Percentiles rank a stretch among this genome's conserved stretches.
These are phyloP conservation scores for Eledone cirrhosa DNA, from an alignment of 2,888 invertebrate species.

Conservation along the genomic window DNA sequence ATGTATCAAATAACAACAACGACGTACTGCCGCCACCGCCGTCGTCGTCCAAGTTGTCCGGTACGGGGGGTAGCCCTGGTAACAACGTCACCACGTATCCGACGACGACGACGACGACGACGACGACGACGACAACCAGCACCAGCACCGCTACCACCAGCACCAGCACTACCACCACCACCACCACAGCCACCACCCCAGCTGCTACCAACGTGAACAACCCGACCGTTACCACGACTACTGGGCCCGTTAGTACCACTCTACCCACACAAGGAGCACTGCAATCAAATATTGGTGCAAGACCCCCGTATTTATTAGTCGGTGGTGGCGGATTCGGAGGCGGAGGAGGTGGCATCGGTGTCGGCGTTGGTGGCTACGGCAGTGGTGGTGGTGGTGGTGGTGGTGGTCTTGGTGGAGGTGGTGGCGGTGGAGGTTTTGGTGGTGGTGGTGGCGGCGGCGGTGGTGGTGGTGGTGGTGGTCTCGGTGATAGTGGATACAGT, in stretches of 20 bases:
- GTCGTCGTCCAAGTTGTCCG: not conserved
- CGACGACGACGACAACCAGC: constrained; percentile 13
- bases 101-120: not conserved
- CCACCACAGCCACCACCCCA: constrained; percentile 29
- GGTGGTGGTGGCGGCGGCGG: not conserved
- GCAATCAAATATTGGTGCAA: not conserved
- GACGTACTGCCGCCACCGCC: constrained; percentile 14
- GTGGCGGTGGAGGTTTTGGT: not conserved
- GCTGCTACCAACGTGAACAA: constrained; percentile 17
- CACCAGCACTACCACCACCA: constrained; percentile 15
- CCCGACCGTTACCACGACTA: constrained; percentile 1
- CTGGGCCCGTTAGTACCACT: not conserved
- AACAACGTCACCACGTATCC: not conserved
- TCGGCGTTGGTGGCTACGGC: too few relatives aligned
- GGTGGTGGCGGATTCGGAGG: constrained; percentile 27
- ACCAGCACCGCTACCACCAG: not conserved
- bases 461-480: constrained; percentile 8
- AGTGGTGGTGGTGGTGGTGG: too few relatives aligned
- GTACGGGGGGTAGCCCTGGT: too few relatives aligned
- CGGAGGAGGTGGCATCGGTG: constrained; percentile 16
- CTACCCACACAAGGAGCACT: constrained; percentile 1
- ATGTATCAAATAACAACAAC: constrained; percentile 17
- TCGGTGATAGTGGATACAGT: too few relatives aligned
- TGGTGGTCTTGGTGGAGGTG: not conserved
- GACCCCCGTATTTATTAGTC: constrained; percentile 23